These are phyloP conservation scores for Trichonephila clavata DNA, from an alignment of 1,140 invertebrate genomes.

Conservation along the genomic window DNA sequence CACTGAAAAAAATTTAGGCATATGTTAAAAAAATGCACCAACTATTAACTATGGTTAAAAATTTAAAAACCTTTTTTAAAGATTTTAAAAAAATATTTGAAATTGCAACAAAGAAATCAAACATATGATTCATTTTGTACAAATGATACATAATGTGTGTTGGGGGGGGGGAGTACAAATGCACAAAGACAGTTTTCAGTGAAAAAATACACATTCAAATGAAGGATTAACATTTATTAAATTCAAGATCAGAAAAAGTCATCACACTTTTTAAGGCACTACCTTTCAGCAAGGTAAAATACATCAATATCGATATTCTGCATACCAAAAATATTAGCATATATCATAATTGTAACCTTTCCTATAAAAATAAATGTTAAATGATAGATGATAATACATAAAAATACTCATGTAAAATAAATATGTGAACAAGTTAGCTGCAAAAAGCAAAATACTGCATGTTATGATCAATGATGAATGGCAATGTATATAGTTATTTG, in stretches of 20 bases:
- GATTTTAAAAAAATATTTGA: neutral
- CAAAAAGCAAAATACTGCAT: neutral
- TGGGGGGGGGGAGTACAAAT: neutral
- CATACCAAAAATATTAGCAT: conserved; percentile 38
- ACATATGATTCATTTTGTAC: neutral
- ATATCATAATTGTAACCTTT: neutral
- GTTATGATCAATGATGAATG: conserved; percentile 3
- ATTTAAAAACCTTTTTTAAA: neutral
- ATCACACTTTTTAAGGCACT: conserved; percentile 30
- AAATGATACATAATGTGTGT: neutral
- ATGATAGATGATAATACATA: conserved; percentile 7
- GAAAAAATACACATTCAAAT: conserved; percentile 14
- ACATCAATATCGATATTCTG: neutral
- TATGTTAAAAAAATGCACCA: neutral
- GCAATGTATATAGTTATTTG: conserved; percentile 14
- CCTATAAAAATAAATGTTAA: conserved; percentile 29
- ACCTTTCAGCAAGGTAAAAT: conserved; percentile 24
- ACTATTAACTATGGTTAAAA: neutral
- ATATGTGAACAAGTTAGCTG: conserved; percentile 27
- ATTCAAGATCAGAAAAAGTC: conserved; percentile 17
- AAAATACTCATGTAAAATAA: conserved; percentile 25
- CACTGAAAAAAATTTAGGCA: neutral
- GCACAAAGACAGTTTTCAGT: neutral
- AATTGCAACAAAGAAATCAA: no score
- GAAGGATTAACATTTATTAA: neutral